phyloP scores from a whole-genome alignment of 2,113 vertebrate genomes.

The Rallus limicola region DNA sequence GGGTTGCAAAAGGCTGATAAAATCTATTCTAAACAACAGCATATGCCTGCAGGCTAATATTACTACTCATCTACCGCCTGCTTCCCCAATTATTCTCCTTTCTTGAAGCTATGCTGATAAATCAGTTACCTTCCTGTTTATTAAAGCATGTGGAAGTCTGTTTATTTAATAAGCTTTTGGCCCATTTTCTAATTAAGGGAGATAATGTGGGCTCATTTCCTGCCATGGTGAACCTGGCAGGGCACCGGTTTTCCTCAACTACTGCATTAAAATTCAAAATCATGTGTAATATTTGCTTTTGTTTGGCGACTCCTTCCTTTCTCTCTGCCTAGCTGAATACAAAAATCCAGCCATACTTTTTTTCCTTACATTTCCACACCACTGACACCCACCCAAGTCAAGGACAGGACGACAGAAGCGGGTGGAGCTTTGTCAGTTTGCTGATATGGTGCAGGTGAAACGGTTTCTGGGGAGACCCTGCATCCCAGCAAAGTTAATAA shows the following conservation, averaged over 20 bases:
- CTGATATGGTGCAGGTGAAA: background rate
- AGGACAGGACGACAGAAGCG: background rate
- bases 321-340: background rate
- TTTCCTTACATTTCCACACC: background rate
- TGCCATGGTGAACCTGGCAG: background rate
- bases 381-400: background rate
- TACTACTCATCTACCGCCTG: background rate
- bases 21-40: background rate
- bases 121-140: constrained; percentile 39
- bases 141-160: background rate
- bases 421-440: background rate
- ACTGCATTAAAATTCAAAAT: background rate
- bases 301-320: background rate
- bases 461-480: background rate
- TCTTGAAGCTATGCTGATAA: constrained; percentile 34
- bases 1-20: background rate
- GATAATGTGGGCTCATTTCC: constrained; percentile 37
- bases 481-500: background rate
- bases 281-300: background rate
- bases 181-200: constrained; percentile 55
- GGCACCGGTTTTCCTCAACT: background rate
- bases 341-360: background rate
- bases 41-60: background rate
- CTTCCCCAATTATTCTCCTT: background rate
- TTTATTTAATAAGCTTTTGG: constrained; percentile 42